Conservation (phyloP, 2,797 vertebrate genomes). For the Aplochiton taeniatus region DNA sequence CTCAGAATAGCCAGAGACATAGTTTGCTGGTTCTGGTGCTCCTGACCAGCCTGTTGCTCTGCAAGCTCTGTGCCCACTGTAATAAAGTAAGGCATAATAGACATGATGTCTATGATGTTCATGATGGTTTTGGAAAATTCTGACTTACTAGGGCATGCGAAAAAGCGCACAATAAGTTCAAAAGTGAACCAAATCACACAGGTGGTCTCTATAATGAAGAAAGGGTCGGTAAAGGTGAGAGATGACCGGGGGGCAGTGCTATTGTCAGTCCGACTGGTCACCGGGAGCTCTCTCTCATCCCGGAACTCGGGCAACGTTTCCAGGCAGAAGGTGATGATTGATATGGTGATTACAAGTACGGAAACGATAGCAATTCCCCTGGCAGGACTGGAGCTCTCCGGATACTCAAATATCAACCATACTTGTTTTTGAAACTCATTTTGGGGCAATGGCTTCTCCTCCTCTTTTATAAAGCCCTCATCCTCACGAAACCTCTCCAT, state of each 20-base stretch:
- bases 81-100: slow-evolving; percentile 97
- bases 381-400: slow-evolving; percentile 90
- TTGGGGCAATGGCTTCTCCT: slow-evolving; percentile 88
- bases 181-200: slow-evolving; percentile 98
- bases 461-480: slow-evolving; percentile 92
- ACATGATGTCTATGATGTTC: slow-evolving; percentile 94
- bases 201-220: slow-evolving; percentile 96
- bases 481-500: slow-evolving; percentile 93
- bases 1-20: slow-evolving; percentile 96
- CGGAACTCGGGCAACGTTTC: slow-evolving; percentile 95
- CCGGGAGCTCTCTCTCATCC: slow-evolving; percentile 86
- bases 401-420: slow-evolving; percentile 98
- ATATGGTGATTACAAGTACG: slow-evolving; percentile 94
- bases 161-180: slow-evolving; percentile 91
- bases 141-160: slow-evolving; percentile 89
- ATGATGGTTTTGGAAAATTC: slow-evolving; percentile 89
- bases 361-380: slow-evolving; percentile 94
- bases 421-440: slow-evolving; percentile 94
- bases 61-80: slow-evolving; percentile 93
- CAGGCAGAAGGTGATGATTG: slow-evolving; percentile 96
- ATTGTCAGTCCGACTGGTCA: slow-evolving; percentile 68
- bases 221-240: slow-evolving; percentile 86
- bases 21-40: slow-evolving; percentile 88
- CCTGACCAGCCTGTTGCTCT: slow-evolving; percentile 76
- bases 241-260: slow-evolving; percentile 72